Evolutionary conservation across 1,140 invertebrate species (phyloP).

Genomic region (Trichogramma pretiosum): DNA sequence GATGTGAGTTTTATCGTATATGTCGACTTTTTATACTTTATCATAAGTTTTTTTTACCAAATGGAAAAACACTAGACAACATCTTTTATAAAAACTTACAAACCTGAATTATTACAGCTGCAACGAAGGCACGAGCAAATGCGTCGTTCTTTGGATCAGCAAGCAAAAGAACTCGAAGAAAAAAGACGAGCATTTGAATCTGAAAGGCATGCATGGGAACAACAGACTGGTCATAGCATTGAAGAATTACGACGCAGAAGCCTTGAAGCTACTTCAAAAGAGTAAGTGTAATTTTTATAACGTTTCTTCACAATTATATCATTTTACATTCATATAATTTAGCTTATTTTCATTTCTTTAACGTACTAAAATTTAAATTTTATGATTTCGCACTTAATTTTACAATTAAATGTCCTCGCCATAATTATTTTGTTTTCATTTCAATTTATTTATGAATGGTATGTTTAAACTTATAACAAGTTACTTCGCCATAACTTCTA

Average conservation of each 20-base stretch:
- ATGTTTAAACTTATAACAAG: too few relatives aligned
- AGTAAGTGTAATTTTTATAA: constrained; percentile 51
- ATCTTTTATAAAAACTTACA: not conserved
- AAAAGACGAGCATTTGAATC: constrained; percentile 74
- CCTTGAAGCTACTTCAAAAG: constrained; percentile 79
- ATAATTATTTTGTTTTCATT: too few relatives aligned
- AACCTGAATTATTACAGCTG: constrained; percentile 40
- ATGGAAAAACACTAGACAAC: not conserved
- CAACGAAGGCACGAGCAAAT: constrained; percentile 62
- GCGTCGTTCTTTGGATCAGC: constrained; percentile 65
- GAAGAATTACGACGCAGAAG: constrained; percentile 76
- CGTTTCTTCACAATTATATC: constrained; percentile 2
- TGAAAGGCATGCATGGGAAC: constrained; percentile 85
- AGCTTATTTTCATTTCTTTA: constrained; percentile 8
- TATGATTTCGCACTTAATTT: too few relatives aligned
- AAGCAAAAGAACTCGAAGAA: constrained; percentile 85
- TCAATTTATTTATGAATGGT: too few relatives aligned
- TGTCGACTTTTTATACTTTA: too few relatives aligned
- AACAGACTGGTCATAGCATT: constrained; percentile 76
- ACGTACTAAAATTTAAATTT: constrained; percentile 1
- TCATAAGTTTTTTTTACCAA: constrained; percentile 10
- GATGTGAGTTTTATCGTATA: constrained; percentile 54
- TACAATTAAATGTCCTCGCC: too few relatives aligned
- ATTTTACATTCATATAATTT: constrained; percentile 4
- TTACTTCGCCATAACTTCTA: too few relatives aligned